A percentile compares a stretch with the other conserved stretches of the same genome.
Conservation (phyloP, 2,888 invertebrate species). For the Morinoia aosen region DNA sequence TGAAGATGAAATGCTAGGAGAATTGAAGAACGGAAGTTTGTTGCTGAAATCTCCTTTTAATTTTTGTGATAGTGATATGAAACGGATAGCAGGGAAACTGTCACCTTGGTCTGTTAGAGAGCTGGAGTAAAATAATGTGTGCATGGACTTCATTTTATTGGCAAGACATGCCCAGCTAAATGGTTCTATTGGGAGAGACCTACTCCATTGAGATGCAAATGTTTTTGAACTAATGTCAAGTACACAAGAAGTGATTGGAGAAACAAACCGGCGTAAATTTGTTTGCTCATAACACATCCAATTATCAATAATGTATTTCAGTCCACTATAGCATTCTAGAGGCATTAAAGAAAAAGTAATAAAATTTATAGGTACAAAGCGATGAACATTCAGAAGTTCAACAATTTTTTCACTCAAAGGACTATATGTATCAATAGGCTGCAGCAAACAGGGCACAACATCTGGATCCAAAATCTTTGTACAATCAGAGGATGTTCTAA, state of each 20-base stretch:
- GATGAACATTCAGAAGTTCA: background rate
- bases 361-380: background rate
- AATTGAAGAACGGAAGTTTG: background rate
- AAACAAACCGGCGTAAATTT: background rate
- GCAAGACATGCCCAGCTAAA: background rate
- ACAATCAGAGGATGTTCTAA: background rate
- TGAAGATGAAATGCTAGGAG: background rate
- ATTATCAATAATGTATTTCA: background rate
- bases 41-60: background rate
- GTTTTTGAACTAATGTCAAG: background rate
- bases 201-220: background rate
- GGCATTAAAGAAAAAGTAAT: background rate
- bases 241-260: background rate
- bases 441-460: background rate
- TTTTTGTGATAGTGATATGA: background rate
- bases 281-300: background rate
- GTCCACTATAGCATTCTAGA: background rate
- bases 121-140: background rate
- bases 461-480: background rate
- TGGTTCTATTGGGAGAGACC: background rate
- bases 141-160: background rate
- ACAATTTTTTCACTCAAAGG: background rate
- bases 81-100: background rate
- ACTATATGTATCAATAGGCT: background rate
- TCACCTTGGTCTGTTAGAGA: background rate